Evolutionary conservation across 2,113 vertebrate genomes (phyloP).

Genomic region (Sylvilagus bachmani): DNA sequence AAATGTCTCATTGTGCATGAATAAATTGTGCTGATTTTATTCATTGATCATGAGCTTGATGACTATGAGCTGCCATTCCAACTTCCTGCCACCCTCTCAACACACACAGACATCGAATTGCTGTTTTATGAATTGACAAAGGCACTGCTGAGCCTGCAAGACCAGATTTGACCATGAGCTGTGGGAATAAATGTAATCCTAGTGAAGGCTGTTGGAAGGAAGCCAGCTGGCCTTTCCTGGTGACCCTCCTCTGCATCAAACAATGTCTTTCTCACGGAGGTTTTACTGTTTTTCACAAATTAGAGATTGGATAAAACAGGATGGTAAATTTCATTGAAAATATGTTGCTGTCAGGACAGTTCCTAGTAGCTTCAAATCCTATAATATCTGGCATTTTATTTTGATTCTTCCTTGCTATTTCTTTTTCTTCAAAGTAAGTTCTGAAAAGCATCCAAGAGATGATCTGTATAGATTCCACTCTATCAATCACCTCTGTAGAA

Average conservation of each 20-base stretch:
- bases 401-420: constrained; percentile 37
- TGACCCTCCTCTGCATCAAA: not conserved
- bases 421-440: not conserved
- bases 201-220: not conserved
- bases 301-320: not conserved
- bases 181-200: not conserved
- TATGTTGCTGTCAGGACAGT: not conserved
- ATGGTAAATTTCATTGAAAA: constrained; percentile 34
- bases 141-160: not conserved
- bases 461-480: not conserved
- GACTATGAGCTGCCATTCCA: not conserved
- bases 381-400: not conserved
- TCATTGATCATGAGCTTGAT: not conserved
- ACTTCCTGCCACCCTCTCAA: not conserved
- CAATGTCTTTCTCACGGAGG: not conserved
- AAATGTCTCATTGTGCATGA: not conserved
- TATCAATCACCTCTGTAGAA: not conserved
- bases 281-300: constrained; percentile 17
- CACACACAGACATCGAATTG: not conserved
- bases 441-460: not conserved
- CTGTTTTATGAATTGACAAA: not conserved
- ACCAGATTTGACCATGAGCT: not conserved
- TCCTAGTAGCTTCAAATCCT: constrained; percentile 9
- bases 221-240: not conserved
- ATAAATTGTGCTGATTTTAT: constrained; percentile 32